These are phyloP conservation scores for Druon quercuslanigerum DNA, from an alignment of 1,140 invertebrate genomes.

Conservation along the genomic window DNA sequence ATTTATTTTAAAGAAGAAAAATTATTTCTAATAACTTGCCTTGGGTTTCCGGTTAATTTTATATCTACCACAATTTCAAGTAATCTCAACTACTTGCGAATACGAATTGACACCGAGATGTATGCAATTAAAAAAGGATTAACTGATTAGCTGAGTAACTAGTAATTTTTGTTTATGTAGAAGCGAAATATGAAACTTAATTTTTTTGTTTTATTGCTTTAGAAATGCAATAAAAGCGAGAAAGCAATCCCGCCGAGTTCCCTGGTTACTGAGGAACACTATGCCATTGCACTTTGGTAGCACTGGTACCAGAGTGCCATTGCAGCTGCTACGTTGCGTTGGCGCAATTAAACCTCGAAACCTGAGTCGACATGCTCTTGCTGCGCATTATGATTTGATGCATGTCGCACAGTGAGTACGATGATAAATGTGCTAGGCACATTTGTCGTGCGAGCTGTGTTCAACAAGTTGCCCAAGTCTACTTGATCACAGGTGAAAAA, in stretches of 20 bases:
- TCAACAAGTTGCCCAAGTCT: conserved; percentile 15
- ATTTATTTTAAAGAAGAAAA: background rate
- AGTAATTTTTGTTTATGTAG: no score
- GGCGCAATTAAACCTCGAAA: conserved; percentile 64
- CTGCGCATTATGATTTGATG: conserved; percentile 54
- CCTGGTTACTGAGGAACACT: background rate
- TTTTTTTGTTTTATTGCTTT: no score
- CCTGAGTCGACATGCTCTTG: conserved; percentile 50
- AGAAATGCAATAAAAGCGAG: no score
- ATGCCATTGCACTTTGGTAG: conserved; percentile 31
- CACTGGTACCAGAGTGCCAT: background rate
- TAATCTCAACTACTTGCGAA: background rate
- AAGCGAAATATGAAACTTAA: no score
- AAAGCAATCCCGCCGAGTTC: background rate
- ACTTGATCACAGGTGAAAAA: background rate
- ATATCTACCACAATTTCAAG: background rate
- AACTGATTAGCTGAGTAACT: no score
- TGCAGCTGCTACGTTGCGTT: conserved; percentile 5
- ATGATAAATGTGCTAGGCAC: conserved; percentile 55
- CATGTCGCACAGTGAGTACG: conserved; percentile 43
- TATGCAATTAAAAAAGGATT: no score
- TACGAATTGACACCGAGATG: no score
- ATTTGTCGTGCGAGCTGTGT: conserved; percentile 34
- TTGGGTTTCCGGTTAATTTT: background rate
- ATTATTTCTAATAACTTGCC: background rate